Conservation (phyloP, 2,888 invertebrate species). For the Glyphotaelius pellucidus region DNA sequence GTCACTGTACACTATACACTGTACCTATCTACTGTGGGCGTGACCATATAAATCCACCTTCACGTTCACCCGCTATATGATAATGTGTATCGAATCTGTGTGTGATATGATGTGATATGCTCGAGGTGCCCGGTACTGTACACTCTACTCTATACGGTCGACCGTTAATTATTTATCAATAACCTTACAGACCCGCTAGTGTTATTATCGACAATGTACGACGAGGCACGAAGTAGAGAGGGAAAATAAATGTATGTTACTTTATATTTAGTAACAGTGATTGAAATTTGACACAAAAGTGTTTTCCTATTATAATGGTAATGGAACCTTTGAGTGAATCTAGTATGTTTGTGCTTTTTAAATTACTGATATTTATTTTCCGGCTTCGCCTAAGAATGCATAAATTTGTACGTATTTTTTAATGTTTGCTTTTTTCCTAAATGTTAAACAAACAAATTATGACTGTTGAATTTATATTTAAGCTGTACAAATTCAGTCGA, state of each 20-base stretch:
- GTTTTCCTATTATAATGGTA: not conserved
- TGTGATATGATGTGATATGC: constrained; percentile 34
- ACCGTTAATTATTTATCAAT: constrained; percentile 38
- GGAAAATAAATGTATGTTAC: not conserved
- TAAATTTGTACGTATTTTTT: too few relatives aligned
- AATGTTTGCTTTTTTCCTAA: too few relatives aligned
- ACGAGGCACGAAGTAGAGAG: not conserved
- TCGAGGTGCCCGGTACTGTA: not conserved
- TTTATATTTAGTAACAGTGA: not conserved
- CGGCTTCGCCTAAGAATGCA: not conserved
- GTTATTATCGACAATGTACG: not conserved
- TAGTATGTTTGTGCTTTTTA: not conserved
- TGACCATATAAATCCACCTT: constrained; percentile 40
- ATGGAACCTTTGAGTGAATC: not conserved
- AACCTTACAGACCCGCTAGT: not conserved
- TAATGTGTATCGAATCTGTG: constrained; percentile 49
- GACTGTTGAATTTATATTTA: too few relatives aligned
- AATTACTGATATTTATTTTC: not conserved
- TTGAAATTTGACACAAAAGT: not conserved
- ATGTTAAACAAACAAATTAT: too few relatives aligned
- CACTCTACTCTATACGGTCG: not conserved
- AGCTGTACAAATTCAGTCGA: too few relatives aligned
- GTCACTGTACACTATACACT: constrained; percentile 13
- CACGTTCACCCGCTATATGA: constrained; percentile 47
- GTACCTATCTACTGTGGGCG: constrained; percentile 27